Evolutionary conservation across 2,797 vertebrate genomes (phyloP), one percentile per base, ranked within the genome.

Genomic region (Antrozous pallidus): DNA sequence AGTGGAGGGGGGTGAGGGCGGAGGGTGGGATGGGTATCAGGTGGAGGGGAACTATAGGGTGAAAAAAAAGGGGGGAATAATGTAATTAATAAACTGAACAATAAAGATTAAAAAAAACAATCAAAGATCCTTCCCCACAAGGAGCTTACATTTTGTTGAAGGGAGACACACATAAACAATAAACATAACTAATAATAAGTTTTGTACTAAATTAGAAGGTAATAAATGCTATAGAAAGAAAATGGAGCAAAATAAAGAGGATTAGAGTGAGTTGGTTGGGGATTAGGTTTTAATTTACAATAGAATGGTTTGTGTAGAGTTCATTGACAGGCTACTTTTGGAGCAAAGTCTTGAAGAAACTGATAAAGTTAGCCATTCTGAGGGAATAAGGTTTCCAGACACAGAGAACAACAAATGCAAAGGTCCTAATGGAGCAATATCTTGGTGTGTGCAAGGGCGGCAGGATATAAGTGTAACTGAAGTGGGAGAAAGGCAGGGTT

Each of bases 401-500:
- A 51, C 31, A 79, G 33, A 61, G 31, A 33, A 18, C 7, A 54
- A 10, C 2, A 8, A 18, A 6, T 6, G 13, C 24, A 38, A 38
- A 67, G 51, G 14, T 42, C 10, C 28, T 20, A 38, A 0, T 2
- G 0, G 0, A 14, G n/a, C 8, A 22, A 8, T 8, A 14, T 4
- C 26, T 49, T n/a, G 51, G 18, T 2, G 0, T 26, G 38, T 38
- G 8, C 5, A 63, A 0, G 13, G 38, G 5, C 28, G 24, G 12
- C 3, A 58, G 45, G 47, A 77, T 7, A n/a, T 17, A 13, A 31
- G 13, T 3, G 11, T 22, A 16, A 28, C 51, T 61, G 33, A 45
- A 16, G 16, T n/a, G 12, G 6, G 5, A 33, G 42, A 84, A 20
- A 24, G 69, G 11, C 9, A 24, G 26, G 18, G 26, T 5, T 4